Percentiles rank a stretch among this genome's conserved stretches.
phyloP scores from a whole-genome alignment of 2,797 vertebrate species.

The Gambelia wislizenii region DNA sequence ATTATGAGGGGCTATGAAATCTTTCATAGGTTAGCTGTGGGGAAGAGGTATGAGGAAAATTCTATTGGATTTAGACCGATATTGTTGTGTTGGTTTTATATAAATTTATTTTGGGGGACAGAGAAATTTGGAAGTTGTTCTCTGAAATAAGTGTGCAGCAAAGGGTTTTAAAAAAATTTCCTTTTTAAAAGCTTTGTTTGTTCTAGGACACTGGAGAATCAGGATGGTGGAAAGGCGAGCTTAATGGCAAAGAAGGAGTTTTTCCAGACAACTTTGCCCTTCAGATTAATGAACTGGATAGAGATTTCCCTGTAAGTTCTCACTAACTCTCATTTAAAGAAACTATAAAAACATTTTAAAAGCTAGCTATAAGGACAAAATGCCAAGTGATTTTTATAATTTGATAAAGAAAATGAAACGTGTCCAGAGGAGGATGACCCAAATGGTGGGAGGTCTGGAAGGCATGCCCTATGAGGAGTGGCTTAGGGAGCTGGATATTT shows the following conservation, averaged over 20 bases:
- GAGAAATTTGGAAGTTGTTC: constrained; percentile 12
- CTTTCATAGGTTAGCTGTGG: too few species aligned
- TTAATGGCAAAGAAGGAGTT: constrained; percentile 89
- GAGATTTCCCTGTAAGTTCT: constrained; percentile 87
- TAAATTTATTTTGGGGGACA: background rate
- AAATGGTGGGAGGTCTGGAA: too few species aligned
- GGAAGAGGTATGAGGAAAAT: background rate
- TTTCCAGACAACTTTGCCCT: constrained; percentile 94
- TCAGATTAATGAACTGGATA: constrained; percentile 87
- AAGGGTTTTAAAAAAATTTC: background rate
- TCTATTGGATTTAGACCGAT: background rate
- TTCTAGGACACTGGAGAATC: constrained; percentile 91
- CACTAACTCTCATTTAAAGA: background rate
- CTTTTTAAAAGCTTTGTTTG: constrained; percentile 39
- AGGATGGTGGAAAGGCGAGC: constrained; percentile 95
- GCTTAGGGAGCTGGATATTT: too few species aligned
- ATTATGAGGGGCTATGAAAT: too few species aligned
- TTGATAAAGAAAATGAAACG: too few species aligned
- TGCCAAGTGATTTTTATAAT: constrained; percentile 18
- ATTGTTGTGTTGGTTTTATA: background rate
- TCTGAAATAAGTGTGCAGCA: constrained; percentile 15
- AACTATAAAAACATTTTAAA: background rate
- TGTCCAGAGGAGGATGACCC: too few species aligned
- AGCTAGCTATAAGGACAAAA: background rate
- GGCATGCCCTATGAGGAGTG: too few species aligned